Percentiles rank a stretch among this genome's conserved stretches.
phyloP scores from a whole-genome alignment of 1,140 invertebrate genomes.

The Maconellicoccus hirsutus region DNA sequence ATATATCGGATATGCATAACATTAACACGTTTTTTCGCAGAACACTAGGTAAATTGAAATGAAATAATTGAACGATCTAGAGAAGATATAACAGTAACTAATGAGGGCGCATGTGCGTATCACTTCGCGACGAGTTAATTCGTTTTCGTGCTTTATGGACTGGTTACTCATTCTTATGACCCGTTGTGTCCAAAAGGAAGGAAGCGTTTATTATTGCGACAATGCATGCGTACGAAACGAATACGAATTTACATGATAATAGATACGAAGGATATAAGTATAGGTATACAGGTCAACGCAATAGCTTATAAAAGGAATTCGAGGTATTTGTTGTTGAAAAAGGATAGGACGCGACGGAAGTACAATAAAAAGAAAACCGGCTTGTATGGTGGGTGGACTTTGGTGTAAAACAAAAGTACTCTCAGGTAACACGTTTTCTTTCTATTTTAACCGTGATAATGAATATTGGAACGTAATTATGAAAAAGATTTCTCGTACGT shows the following conservation, averaged over 20 bases:
- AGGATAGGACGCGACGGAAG: background rate
- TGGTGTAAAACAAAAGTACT: background rate
- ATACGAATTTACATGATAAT: constrained; percentile 5
- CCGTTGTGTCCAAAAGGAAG: background rate
- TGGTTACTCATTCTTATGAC: background rate
- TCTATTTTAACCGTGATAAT: background rate
- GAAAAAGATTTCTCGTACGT: background rate
- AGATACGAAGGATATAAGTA: background rate
- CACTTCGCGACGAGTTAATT: background rate
- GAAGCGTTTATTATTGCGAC: constrained; percentile 8
- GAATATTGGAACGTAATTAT: constrained; percentile 2
- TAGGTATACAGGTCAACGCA: background rate
- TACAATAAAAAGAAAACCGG: background rate
- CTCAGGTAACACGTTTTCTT: background rate
- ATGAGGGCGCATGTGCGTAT: background rate
- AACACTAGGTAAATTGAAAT: background rate
- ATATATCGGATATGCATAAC: background rate
- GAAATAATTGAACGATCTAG: background rate
- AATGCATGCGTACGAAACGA: background rate
- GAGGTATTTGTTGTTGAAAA: background rate
- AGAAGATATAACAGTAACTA: background rate
- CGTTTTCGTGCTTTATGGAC: background rate
- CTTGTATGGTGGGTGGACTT: background rate
- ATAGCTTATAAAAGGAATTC: background rate
- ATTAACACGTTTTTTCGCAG: background rate